phyloP scores from a whole-genome alignment of 2,113 vertebrate species.

The Prionailurus bengalensis region DNA sequence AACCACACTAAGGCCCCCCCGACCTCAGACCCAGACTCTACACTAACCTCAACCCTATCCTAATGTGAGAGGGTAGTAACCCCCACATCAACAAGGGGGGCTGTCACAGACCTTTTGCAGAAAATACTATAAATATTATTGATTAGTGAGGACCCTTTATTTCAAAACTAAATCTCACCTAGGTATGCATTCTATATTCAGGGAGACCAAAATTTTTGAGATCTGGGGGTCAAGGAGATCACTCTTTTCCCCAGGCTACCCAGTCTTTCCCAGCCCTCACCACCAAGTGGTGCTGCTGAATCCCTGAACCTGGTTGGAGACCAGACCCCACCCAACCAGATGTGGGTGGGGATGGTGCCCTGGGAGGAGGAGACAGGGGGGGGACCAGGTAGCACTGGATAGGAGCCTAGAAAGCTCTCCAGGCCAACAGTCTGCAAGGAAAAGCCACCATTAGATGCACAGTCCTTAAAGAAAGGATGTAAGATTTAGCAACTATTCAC shows the following conservation, averaged over 20 bases:
- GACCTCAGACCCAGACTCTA: background rate
- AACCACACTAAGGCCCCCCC: background rate
- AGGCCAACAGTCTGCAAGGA: background rate
- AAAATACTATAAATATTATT: background rate
- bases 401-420: background rate
- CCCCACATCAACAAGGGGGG: background rate
- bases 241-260: background rate
- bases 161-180: background rate
- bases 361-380: background rate
- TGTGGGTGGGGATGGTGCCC: too few species aligned
- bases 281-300: background rate
- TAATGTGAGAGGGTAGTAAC: fast-evolving
- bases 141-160: background rate
- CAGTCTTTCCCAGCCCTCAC: background rate
- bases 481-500: background rate
- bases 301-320: background rate
- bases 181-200: background rate
- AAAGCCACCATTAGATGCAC: background rate
- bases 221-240: background rate
- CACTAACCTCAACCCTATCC: background rate
- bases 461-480: background rate
- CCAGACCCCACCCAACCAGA: background rate
- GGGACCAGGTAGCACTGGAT: fast-evolving
- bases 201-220: background rate
- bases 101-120: background rate